Base-by-base conservation (phyloP, 2,113 vertebrate genomes). In the Pollachius pollachius region DNA sequence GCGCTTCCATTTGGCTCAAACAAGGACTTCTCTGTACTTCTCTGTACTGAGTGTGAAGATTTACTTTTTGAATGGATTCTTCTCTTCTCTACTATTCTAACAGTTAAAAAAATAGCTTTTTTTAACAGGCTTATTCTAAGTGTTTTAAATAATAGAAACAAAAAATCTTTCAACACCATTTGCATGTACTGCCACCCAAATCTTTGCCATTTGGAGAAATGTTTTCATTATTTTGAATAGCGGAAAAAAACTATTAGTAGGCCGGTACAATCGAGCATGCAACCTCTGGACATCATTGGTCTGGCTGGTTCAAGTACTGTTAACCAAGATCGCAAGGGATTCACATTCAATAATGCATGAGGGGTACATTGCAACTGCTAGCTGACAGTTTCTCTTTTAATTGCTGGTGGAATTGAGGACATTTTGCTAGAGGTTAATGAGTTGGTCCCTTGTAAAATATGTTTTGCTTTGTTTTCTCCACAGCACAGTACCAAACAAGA, bases 1-100 rank as follows among this genome's bases (percentile, higher is more conserved):
- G 37, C 65, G 68, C 90, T 84, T 87, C 78, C 84, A 82, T 73
- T 87, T 89, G 86, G 84, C 80, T 86, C 85, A 89, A 89, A 91
- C 90, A 91, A 89, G 85, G 89, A 89, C 92, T 86, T 90, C 91
- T 86, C 52, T 37, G 64, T 66, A 18, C 30, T 9, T 4, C 13
- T 1, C 34, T 48, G 4, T 12, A 25, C 60, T 27, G 2, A 80
- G 73, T 71, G 85, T 90, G 90, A 92, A 92, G 92, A 88, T 89
- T 34, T 78, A 84, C 90, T 85, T 81, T 88, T 90, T 90, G 41
- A 48, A 48, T 48, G 11, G 41, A 48, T 48, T 48, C 41, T 48
- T 7, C 41, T 48, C 41, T 48, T 6, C 37, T 23, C 23, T 48
- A 48, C 12, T 48, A 48, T 48, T 48, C 1, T 48, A 11, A 48